Conservation (phyloP, 2,888 invertebrate species). For the Pollenia angustigena region DNA sequence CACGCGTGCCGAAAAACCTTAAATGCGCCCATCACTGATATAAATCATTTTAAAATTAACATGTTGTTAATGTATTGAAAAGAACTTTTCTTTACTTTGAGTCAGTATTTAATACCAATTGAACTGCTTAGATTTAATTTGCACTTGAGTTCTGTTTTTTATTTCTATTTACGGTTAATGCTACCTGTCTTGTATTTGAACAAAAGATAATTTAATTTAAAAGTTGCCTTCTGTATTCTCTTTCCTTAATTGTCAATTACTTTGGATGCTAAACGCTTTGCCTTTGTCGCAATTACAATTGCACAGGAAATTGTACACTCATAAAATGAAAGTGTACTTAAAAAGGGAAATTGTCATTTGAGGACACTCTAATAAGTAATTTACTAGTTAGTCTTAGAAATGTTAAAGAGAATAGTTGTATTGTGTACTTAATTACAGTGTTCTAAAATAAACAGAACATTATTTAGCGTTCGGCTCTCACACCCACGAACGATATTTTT, state of each 20-base stretch:
- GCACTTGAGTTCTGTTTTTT: neutral
- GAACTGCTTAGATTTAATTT: conserved; percentile 1
- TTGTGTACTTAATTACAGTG: neutral
- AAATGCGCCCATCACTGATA: neutral
- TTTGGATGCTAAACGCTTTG: neutral
- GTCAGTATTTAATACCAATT: conserved; percentile 15
- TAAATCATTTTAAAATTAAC: conserved; percentile 21
- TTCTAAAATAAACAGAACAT: too few species aligned
- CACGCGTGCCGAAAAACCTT: too few species aligned
- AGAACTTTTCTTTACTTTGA: neutral
- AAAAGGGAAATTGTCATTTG: conserved; percentile 10
- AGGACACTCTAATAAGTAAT: neutral
- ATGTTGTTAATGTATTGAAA: neutral
- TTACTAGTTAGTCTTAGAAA: neutral
- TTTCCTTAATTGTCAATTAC: neutral
- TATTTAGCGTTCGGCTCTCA: too few species aligned
- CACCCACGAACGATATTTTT: too few species aligned
- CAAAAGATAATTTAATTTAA: conserved; percentile 34
- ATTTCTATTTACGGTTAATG: neutral
- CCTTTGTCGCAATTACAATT: neutral
- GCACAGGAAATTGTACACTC: neutral
- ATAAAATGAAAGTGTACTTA: neutral
- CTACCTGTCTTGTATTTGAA: neutral
- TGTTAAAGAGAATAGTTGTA: neutral
- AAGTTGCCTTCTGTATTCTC: neutral